Evolutionary conservation across 2,888 invertebrate species (phyloP).

Genomic region (Zhuqinia jingwanae): DNA sequence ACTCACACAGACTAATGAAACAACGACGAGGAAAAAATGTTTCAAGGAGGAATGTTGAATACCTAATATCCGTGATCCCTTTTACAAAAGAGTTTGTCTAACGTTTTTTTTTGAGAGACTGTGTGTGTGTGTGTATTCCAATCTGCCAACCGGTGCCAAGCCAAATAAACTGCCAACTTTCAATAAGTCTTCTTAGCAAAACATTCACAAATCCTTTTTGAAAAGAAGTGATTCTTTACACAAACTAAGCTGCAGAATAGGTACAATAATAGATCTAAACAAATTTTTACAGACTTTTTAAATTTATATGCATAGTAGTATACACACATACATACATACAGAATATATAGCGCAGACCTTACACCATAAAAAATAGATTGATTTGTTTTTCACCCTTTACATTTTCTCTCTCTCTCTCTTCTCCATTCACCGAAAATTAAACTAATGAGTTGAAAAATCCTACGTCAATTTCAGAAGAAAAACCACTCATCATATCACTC

Average conservation of each 20-base stretch:
- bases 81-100: background rate
- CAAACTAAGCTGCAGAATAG: too few species aligned
- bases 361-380: too few species aligned
- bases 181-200: conserved; percentile 1
- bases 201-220: conserved; percentile 15
- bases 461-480: conserved; percentile 6
- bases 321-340: too few species aligned
- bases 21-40: background rate
- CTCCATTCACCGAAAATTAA: conserved; percentile 48
- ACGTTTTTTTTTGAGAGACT: too few species aligned
- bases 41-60: background rate
- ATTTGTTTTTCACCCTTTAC: conserved; percentile 47
- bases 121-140: conserved; percentile 7
- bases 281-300: too few species aligned
- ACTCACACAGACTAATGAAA: conserved; percentile 15
- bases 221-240: background rate
- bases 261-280: too few species aligned
- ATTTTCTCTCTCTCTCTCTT: too few species aligned
- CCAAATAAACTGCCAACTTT: conserved; percentile 62
- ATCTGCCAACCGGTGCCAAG: conserved; percentile 52
- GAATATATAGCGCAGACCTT: too few species aligned
- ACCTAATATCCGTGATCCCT: background rate
- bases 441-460: conserved; percentile 55
- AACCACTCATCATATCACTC: conserved; percentile 32
- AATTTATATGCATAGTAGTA: too few species aligned